Base-by-base conservation (phyloP, 2,797 vertebrate genomes). In the Enteromius thamalakanensis region DNA sequence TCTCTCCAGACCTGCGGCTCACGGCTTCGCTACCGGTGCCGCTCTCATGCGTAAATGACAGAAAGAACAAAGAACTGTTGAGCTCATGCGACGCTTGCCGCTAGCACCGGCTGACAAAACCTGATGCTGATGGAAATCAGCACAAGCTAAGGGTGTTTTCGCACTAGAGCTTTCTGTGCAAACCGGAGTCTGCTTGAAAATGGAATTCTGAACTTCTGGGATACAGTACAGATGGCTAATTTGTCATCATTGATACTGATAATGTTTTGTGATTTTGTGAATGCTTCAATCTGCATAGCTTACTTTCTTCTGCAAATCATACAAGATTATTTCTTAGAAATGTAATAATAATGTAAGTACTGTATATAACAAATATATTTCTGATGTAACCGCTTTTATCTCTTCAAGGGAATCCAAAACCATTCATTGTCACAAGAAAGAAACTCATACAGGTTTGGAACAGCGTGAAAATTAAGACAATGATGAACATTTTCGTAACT, bases 1-100 rank as follows among this genome's bases (percentile, higher is more conserved):
- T 86, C 72, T 79, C 77, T 40, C 34, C 58, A 81, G 77, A 83
- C 80, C 72, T 85, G 80, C 62, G 70, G 85, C 81, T 86, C 74
- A 67, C 23, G 64, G 70, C 74, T 84, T 26, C 45, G 32, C 51
- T 49, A 47, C 65, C 55, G 79, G 65, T 68, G 71, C 62, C 40
- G 82, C 71, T 84, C 80, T 65, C 68, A 62, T 49, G 87, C 70
- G 23, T 80, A 71, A 80, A 79, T 65, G 45, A 72, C 84, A 80
- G 49, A 68, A 60, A 58, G 60, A 45, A 68, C 67, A 82, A 45
- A 64, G n/a, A 80, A 76, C 55, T 9, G 55, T 60, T 79, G 80
- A 26, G 70, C 77, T 80, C 37, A 40, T 79, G 51, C 6, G 3
- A 67, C 0, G 65, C 74, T 65, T 71, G n/a, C 26, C 67, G 19